Conservation (phyloP, 2,888 invertebrate genomes). For the Lasioglossum zephyrum region DNA sequence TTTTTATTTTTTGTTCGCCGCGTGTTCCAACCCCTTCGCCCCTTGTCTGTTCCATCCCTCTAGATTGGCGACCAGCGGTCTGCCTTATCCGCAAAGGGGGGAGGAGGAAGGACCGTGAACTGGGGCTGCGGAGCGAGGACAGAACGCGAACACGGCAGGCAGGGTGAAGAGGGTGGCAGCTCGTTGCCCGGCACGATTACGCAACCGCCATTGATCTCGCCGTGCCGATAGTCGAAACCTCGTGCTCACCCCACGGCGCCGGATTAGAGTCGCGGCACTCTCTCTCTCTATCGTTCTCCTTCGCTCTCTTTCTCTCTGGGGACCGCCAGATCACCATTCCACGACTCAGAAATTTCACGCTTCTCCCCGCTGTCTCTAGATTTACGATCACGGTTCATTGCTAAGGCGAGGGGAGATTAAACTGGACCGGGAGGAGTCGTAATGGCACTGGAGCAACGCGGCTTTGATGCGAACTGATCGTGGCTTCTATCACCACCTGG, state of each 20-base stretch:
- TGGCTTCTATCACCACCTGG: not conserved
- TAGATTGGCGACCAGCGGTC: constrained; percentile 62
- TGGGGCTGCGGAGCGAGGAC: constrained; percentile 37
- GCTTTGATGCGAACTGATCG: not conserved
- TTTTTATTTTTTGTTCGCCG: not conserved
- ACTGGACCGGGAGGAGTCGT: constrained; percentile 5
- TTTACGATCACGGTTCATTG: not conserved
- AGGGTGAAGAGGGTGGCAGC: constrained; percentile 42
- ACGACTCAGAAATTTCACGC: constrained; percentile 11
- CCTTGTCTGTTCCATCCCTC: constrained; percentile 24
- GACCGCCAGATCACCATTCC: not conserved
- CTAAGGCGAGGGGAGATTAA: not conserved
- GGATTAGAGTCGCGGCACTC: constrained; percentile 7
- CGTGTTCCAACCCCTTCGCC: constrained; percentile 49
- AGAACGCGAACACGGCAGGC: constrained; percentile 19
- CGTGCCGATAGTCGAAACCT: constrained; percentile 65
- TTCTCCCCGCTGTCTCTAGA: not conserved
- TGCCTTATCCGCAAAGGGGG: constrained; percentile 72
- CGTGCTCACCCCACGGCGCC: constrained; percentile 51
- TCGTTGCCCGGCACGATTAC: constrained; percentile 69
- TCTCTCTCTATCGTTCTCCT: not conserved
- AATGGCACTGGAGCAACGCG: not conserved
- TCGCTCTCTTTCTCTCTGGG: not conserved
- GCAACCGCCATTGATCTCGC: constrained; percentile 72
- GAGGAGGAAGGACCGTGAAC: constrained; percentile 58